Evolutionary conservation across 2,888 invertebrate species (phyloP).

Genomic region (Desoria tigrina): DNA sequence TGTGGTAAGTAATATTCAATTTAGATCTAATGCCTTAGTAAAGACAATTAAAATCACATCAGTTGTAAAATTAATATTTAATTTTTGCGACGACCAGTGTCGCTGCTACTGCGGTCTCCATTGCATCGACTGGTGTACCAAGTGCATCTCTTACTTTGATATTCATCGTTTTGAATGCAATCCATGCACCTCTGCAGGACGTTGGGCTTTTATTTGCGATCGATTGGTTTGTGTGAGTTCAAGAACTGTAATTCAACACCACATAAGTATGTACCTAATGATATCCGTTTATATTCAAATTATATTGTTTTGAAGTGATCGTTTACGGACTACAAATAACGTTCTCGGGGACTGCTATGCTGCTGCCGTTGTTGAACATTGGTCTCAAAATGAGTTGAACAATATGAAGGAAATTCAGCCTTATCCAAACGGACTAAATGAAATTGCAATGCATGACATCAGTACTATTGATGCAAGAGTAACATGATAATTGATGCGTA

Average conservation of each 20-base stretch:
- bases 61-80: constrained; percentile 37
- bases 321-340: constrained; percentile 83
- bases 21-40: background rate
- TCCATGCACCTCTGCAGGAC: constrained; percentile 78
- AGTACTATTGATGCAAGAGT: too few relatives aligned
- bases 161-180: constrained; percentile 76
- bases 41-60: constrained; percentile 1
- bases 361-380: constrained; percentile 80
- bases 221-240: constrained; percentile 86
- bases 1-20: constrained; percentile 69
- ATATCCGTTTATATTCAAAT: background rate
- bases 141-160: constrained; percentile 81
- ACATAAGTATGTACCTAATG: background rate
- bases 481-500: too few relatives aligned
- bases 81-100: too few relatives aligned
- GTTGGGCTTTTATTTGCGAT: constrained; percentile 80
- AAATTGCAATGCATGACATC: background rate
- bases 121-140: constrained; percentile 84
- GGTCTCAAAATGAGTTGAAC: constrained; percentile 78
- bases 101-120: constrained; percentile 82
- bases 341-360: constrained; percentile 86
- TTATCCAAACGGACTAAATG: background rate
- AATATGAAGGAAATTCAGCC: constrained; percentile 10
- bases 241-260: background rate
- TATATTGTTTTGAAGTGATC: constrained; percentile 71